Evolutionary conservation across 2,888 invertebrate species (phyloP).

Genomic region (Mythimna vitellina): DNA sequence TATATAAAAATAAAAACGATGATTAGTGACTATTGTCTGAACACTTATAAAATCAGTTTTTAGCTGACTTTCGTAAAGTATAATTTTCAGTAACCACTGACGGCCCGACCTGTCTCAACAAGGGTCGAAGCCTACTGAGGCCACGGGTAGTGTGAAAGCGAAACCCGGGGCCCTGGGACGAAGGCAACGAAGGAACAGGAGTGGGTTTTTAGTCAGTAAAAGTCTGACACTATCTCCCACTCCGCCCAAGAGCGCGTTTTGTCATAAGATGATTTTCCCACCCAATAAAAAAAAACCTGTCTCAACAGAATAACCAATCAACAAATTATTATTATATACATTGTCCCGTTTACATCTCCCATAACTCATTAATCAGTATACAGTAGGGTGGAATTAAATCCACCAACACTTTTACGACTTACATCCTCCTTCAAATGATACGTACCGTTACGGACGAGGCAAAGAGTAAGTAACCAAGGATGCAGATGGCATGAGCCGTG

Average conservation of each 20-base stretch:
- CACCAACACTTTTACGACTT: conserved; percentile 86
- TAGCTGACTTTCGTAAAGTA: background rate
- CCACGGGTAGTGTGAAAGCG: too few species aligned
- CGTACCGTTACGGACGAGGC: conserved; percentile 40
- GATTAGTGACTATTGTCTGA: background rate
- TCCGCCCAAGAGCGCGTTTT: too few species aligned
- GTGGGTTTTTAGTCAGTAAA: too few species aligned
- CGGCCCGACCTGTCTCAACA: conserved; percentile 11
- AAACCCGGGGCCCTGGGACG: too few species aligned
- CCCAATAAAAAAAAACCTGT: too few species aligned
- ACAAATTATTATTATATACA: conserved; percentile 43
- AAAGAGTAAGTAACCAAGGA: conserved; percentile 39
- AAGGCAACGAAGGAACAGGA: too few species aligned
- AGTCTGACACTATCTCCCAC: too few species aligned
- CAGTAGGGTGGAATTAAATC: conserved; percentile 87
- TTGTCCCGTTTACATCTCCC: conserved; percentile 73
- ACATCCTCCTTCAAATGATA: conserved; percentile 84
- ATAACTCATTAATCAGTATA: conserved; percentile 79
- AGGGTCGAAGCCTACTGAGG: too few species aligned
- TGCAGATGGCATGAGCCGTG: conserved; percentile 12
- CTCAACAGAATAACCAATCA: conserved; percentile 55
- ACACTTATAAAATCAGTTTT: background rate
- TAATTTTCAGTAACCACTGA: background rate
- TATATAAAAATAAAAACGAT: too few species aligned
- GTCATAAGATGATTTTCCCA: too few species aligned